A percentile compares a stretch with the other conserved stretches of the same genome.
phyloP scores from a whole-genome alignment of 2,888 invertebrate species.

The Epirrhoe tristata region DNA sequence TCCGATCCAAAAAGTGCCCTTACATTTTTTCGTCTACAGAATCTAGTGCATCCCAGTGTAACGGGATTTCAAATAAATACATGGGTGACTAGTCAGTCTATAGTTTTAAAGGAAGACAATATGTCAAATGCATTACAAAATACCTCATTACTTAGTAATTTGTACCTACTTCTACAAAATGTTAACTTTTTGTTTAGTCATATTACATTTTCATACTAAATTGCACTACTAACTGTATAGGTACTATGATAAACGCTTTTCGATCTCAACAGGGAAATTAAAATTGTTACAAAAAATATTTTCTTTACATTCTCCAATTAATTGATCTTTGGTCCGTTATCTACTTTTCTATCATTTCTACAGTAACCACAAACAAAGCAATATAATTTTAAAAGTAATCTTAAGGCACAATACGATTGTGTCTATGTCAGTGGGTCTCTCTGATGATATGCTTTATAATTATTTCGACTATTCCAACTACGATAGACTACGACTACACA shows the following conservation, averaged over 20 bases:
- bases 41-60: constrained; percentile 82
- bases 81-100: constrained; percentile 77
- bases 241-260: constrained; percentile 40
- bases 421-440: constrained; percentile 64
- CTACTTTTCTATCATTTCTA: constrained; percentile 62
- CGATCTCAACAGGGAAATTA: constrained; percentile 65
- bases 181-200: constrained; percentile 53
- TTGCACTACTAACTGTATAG: constrained; percentile 59
- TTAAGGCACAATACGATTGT: constrained; percentile 81
- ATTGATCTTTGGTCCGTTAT: constrained; percentile 76
- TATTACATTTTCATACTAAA: constrained; percentile 60
- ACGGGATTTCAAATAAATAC: constrained; percentile 61
- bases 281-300: constrained; percentile 81
- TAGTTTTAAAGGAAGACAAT: constrained; percentile 74
- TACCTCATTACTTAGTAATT: constrained; percentile 69
- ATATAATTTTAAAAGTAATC: constrained; percentile 55
- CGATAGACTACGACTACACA: constrained; percentile 67
- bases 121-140: constrained; percentile 62
- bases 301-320: constrained; percentile 65
- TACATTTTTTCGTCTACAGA: constrained; percentile 64
- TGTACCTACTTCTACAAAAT: constrained; percentile 79
- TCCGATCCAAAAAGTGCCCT: constrained; percentile 76
- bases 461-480: constrained; percentile 55
- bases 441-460: constrained; percentile 71
- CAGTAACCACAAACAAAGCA: constrained; percentile 44